A percentile compares a stretch with the other conserved stretches of the same genome.
Conservation (phyloP, 2,888 invertebrate species). For the Cephonodes hylas region DNA sequence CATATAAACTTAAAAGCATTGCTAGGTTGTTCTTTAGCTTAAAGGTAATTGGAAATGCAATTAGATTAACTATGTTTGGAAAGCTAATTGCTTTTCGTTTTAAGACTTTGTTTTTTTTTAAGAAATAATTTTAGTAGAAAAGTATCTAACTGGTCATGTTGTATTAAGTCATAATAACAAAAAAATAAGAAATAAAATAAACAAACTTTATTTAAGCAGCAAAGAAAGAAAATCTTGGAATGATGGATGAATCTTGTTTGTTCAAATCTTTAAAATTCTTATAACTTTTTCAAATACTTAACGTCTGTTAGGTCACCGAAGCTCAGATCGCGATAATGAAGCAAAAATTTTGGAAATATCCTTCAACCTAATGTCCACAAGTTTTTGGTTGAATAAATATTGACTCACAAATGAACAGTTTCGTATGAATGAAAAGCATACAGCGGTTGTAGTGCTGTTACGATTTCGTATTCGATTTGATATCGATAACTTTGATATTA, state of each 20-base stretch:
- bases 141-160: no score
- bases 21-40: no score
- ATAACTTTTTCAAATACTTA: neutral
- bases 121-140: no score
- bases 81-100: no score
- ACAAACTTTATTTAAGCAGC: neutral
- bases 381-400: slow-evolving; percentile 13
- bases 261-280: neutral
- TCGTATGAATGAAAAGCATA: slow-evolving; percentile 12
- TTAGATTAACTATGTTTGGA: no score
- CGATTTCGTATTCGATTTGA: slow-evolving; percentile 9
- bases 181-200: neutral
- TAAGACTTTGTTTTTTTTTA: no score
- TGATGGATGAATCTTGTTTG: neutral
- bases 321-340: neutral
- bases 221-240: neutral
- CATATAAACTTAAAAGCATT: no score
- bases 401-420: slow-evolving; percentile 9
- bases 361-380: slow-evolving; percentile 7
- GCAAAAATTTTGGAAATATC: slow-evolving; percentile 1
- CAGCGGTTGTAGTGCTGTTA: neutral
- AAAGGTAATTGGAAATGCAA: no score
- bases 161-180: neutral
- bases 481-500: neutral
- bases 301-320: neutral